Conservation (phyloP, 2,113 vertebrate species). For the Leptodactylus fuscus region DNA sequence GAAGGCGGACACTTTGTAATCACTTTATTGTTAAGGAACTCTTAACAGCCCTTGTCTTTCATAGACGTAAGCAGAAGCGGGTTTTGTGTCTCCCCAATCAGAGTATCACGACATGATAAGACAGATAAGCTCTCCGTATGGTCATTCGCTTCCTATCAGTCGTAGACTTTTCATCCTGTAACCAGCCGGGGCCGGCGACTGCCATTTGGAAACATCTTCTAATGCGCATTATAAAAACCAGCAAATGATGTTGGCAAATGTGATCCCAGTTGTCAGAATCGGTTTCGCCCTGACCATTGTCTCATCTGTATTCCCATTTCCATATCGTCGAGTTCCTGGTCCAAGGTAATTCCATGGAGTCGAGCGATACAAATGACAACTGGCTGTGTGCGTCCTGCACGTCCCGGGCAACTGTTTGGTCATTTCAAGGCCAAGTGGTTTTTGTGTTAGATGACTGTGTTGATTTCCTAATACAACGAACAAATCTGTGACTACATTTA, state of each 20-base stretch:
- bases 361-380: constrained; percentile 4
- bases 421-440: constrained; percentile 37
- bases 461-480: constrained; percentile 10
- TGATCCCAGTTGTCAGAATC: constrained; percentile 35
- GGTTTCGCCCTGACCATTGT: constrained; percentile 26
- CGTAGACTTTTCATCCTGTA: not conserved
- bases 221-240: constrained; percentile 8
- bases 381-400: constrained; percentile 30
- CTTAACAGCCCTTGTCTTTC: too few relatives aligned
- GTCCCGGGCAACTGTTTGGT: constrained; percentile 35
- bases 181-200: not conserved
- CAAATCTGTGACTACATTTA: constrained; percentile 23
- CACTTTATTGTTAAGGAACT: not conserved
- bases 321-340: not conserved
- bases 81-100: not conserved
- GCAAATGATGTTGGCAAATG: constrained; percentile 18
- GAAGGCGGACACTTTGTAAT: not conserved
- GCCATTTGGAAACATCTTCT: constrained; percentile 14
- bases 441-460: constrained; percentile 20
- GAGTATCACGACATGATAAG: not conserved
- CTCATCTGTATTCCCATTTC: constrained; percentile 25
- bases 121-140: not conserved
- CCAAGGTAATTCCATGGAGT: constrained; percentile 12
- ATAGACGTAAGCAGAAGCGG: too few relatives aligned
- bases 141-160: too few relatives aligned